Conservation (phyloP, 2,113 vertebrate species). For the Origma solitaria region DNA sequence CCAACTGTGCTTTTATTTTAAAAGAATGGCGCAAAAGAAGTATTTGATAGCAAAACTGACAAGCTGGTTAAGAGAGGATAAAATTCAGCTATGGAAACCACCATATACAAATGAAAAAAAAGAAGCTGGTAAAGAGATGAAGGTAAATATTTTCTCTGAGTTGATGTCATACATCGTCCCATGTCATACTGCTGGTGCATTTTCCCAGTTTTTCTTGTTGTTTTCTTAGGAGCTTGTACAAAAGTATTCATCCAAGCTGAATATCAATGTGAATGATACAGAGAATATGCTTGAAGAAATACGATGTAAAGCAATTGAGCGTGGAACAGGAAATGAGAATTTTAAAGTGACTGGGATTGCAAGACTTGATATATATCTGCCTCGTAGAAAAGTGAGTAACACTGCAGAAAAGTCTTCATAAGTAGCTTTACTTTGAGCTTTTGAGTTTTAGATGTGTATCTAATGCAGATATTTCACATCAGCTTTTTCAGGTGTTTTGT, state of each 20-base stretch:
- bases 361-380: conserved; percentile 84
- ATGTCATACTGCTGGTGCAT: background rate
- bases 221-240: conserved; percentile 79
- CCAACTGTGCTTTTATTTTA: conserved; percentile 13
- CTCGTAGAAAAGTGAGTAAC: conserved; percentile 74
- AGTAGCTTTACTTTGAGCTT: background rate
- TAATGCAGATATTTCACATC: background rate
- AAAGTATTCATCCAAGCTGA: conserved; percentile 76
- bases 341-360: conserved; percentile 84
- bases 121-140: conserved; percentile 72
- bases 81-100: conserved; percentile 88
- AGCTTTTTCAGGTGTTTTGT: background rate
- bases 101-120: conserved; percentile 82
- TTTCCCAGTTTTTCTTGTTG: background rate
- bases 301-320: conserved; percentile 79
- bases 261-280: conserved; percentile 69
- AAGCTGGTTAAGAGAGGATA: conserved; percentile 82
- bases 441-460: background rate
- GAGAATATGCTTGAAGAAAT: conserved; percentile 83
- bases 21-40: conserved; percentile 82
- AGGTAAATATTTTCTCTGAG: conserved; percentile 67
- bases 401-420: background rate
- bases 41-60: conserved; percentile 85
- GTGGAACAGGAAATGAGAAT: conserved; percentile 81
- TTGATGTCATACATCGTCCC: background rate